These are phyloP conservation scores for Chloroclysta siterata DNA, from an alignment of 2,888 invertebrate genomes.

Conservation along the genomic window DNA sequence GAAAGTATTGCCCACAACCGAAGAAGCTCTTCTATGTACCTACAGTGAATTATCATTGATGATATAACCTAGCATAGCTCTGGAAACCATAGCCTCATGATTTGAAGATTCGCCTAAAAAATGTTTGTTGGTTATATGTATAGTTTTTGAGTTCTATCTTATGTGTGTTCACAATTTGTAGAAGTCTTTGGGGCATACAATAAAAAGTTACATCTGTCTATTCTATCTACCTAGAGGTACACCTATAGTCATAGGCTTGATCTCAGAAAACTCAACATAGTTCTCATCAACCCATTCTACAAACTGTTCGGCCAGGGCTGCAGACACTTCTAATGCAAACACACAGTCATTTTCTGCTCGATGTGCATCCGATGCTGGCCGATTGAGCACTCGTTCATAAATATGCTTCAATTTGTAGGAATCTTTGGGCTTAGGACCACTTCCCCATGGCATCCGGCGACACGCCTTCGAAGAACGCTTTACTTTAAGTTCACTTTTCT, in stretches of 20 bases:
- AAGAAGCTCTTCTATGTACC: too few species aligned
- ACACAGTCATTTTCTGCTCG: conserved; percentile 88
- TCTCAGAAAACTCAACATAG: conserved; percentile 54
- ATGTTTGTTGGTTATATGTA: too few species aligned
- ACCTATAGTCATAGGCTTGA: conserved; percentile 67
- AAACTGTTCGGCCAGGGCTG: conserved; percentile 82
- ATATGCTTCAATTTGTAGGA: conserved; percentile 84
- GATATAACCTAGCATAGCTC: too few species aligned
- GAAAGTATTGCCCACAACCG: too few species aligned
- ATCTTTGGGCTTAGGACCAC: conserved; percentile 48
- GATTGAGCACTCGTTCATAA: conserved; percentile 81
- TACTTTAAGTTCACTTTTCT: conserved; percentile 31
- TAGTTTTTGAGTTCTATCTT: too few species aligned
- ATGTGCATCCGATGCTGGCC: conserved; percentile 78
- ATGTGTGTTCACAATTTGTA: too few species aligned
- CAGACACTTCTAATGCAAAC: conserved; percentile 85
- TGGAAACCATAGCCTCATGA: too few species aligned
- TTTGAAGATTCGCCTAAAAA: too few species aligned
- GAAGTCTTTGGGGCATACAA: too few species aligned
- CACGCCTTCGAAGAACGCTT: conserved; percentile 41
- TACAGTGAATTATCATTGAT: too few species aligned
- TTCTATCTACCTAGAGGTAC: conserved; percentile 49
- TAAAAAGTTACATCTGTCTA: background rate
- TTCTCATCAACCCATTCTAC: conserved; percentile 80
- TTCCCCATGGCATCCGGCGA: conserved; percentile 57